Conservation (phyloP, 2,797 vertebrate species). For the Alcedo quadribrachys region DNA sequence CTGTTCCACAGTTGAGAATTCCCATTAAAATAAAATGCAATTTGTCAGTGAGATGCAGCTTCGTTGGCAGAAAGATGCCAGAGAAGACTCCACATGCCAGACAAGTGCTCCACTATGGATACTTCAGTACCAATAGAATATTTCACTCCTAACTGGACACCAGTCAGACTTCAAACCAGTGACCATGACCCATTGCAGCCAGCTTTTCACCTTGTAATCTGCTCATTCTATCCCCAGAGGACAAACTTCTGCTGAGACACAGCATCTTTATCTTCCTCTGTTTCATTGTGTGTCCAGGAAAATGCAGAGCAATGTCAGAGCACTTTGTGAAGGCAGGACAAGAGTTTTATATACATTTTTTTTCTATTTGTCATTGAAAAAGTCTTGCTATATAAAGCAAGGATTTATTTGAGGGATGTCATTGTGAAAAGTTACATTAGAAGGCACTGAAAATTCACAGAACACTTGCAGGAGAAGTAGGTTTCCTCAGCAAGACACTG, state of each 20-base stretch:
- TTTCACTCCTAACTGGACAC: background rate
- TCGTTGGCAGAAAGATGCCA: background rate
- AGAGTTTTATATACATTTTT: background rate
- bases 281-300: background rate
- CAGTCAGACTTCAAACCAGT: background rate
- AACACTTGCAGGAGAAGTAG: background rate
- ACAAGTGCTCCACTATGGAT: background rate
- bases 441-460: background rate
- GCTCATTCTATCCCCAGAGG: background rate
- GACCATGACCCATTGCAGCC: background rate
- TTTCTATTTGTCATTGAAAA: background rate
- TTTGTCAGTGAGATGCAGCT: background rate
- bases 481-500: slow-evolving; percentile 27
- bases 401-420: slow-evolving; percentile 44
- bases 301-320: background rate
- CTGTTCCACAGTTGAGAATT: background rate
- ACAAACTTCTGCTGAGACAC: background rate
- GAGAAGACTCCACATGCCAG: background rate
- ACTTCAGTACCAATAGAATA: background rate
- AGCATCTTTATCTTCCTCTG: background rate
- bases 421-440: slow-evolving; percentile 24
- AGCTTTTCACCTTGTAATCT: background rate
- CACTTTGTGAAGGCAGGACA: background rate
- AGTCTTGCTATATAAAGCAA: slow-evolving; percentile 3
- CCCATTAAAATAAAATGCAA: background rate